Evolutionary conservation across 2,888 invertebrate species (phyloP).

Genomic region (Harmothoe impar): DNA sequence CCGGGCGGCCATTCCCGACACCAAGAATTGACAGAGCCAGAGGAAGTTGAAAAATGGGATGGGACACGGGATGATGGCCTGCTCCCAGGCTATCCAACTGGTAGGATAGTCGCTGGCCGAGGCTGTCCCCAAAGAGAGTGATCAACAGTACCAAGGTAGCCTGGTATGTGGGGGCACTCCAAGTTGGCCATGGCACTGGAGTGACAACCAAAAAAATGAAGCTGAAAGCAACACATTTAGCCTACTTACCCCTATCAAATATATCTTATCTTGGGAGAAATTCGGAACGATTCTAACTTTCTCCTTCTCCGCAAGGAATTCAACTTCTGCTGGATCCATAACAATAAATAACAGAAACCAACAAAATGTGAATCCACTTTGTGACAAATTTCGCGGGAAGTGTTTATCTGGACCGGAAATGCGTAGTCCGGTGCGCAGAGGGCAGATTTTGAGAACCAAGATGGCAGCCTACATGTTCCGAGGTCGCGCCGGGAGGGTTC

Average conservation of each 20-base stretch:
- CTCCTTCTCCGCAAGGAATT: conserved; percentile 94
- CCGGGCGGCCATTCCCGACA: too few species aligned
- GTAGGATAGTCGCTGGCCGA: too few species aligned
- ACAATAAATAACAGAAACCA: neutral
- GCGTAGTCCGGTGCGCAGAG: conserved; percentile 30
- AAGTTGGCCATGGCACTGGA: too few species aligned
- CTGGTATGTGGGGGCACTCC: too few species aligned
- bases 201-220: too few species aligned
- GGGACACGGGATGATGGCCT: too few species aligned
- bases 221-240: conserved; percentile 73
- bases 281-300: conserved; percentile 93
- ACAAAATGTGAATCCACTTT: neutral
- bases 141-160: too few species aligned
- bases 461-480: conserved; percentile 72
- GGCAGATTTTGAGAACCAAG: conserved; percentile 28
- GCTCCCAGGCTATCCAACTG: too few species aligned
- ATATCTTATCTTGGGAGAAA: conserved; percentile 88
- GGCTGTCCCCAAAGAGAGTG: too few species aligned
- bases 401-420: conserved; percentile 46
- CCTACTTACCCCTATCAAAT: conserved; percentile 82
- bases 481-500: conserved; percentile 69
- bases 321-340: conserved; percentile 84
- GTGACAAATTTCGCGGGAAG: conserved; percentile 61
- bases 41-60: too few species aligned
- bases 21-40: too few species aligned